Base-by-base conservation (phyloP, 2,113 vertebrate species). In the Ascaphus truei region DNA sequence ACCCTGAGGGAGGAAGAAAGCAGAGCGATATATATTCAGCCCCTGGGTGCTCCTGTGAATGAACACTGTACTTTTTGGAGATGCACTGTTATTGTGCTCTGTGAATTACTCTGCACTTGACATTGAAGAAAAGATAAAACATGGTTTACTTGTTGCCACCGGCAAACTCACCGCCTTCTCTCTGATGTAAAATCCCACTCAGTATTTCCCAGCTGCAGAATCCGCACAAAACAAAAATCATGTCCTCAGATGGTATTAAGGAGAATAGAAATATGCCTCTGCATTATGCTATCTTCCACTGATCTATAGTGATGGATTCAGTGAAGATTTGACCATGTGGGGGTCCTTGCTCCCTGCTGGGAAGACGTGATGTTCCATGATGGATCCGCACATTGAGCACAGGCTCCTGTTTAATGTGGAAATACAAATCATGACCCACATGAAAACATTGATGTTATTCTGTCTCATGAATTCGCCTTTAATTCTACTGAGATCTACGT, bases 151-250 rank as follows among this genome's bases (percentile, higher is more conserved):
- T 37, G 34, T 37, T 11, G 34, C 34, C 34, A 12, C 9, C 34
- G 34, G 34, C 34, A 36, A 36, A 36, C 34, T 36, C 34, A 11
- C 34, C 34, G n/a, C n/a, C n/a, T n/a, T 36, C 6, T 7, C 6
- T 7, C 6, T 2, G 6, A 3, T 2, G 2, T 11, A 60, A 60
- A 59, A 68, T 59, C 48, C 33, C 41, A 50, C 60, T 59, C 43
- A 29, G 39, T 59, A 51, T 50, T 68, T 68, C 66, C 59, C 31
- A 50, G 66, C 12, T 29, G 66, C 66, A 59, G 50, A 8, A 30
- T 59, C 27, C 27, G 6, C 27, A 26, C 50, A 51, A 50, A n/a
- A 59, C 16, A 55, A 55, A 30, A 55, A 57, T 20, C 15, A 29
- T 50, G 16, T 37, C n/a, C 9, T 39, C 30, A 48, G 41, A 29